These are phyloP conservation scores for Hirudinaria manillensis DNA, from an alignment of 2,888 invertebrate genomes.

Conservation along the genomic window DNA sequence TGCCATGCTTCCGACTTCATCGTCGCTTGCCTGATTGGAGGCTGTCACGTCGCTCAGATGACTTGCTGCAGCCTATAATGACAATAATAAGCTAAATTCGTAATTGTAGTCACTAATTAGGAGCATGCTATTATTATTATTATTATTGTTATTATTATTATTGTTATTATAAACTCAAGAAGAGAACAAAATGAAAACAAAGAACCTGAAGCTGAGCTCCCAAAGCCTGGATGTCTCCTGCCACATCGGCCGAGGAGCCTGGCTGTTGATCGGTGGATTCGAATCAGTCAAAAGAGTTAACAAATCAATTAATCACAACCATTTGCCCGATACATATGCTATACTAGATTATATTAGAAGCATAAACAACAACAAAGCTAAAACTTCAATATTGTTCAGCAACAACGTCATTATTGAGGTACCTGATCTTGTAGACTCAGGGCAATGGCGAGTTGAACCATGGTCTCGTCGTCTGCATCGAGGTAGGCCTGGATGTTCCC, in stretches of 20 bases:
- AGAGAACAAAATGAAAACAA: neutral
- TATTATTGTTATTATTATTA: neutral
- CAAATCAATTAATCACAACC: neutral
- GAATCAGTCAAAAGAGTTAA: neutral
- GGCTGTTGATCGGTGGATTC: no score
- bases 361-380: constrained; percentile 13
- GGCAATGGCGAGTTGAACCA: constrained; percentile 92
- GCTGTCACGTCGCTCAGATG: constrained; percentile 75
- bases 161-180: neutral
- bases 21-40: constrained; percentile 77
- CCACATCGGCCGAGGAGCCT: neutral
- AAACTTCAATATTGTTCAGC: constrained; percentile 9
- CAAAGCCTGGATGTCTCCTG: constrained; percentile 17
- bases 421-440: constrained; percentile 70
- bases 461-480: constrained; percentile 90
- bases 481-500: constrained; percentile 69
- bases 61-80: constrained; percentile 49
- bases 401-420: no score
- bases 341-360: neutral
- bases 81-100: neutral
- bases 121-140: no score
- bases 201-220: constrained; percentile 30
- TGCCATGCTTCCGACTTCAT: constrained; percentile 74
- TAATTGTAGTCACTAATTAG: no score
- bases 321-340: neutral